Evolutionary conservation across 1,140 invertebrate species (phyloP).

Genomic region (Formica selysi): DNA sequence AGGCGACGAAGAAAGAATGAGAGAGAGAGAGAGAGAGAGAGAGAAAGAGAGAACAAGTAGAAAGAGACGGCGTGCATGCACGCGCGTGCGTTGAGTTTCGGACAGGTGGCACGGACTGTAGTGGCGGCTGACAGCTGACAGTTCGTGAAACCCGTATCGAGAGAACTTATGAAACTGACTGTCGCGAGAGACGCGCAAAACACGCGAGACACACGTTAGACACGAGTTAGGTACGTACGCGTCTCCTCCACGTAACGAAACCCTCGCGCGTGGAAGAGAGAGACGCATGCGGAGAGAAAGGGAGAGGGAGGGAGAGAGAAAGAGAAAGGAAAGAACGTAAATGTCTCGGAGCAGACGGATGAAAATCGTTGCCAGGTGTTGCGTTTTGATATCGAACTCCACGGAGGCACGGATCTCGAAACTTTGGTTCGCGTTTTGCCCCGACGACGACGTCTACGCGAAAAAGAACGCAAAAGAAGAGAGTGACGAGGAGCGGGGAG

Average conservation of each 20-base stretch:
- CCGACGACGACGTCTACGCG: conserved; percentile 18
- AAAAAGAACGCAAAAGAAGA: conserved; percentile 28
- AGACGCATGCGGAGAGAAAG: background rate
- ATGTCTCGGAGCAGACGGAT: background rate
- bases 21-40: conserved; percentile 1
- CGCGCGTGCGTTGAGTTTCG: conserved; percentile 46
- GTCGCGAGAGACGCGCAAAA: conserved; percentile 53
- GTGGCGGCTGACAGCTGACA: conserved; percentile 71
- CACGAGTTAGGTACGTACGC: conserved; percentile 40
- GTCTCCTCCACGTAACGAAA: background rate
- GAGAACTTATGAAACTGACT: conserved; percentile 38
- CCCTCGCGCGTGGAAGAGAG: conserved; percentile 30
- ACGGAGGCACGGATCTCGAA: conserved; percentile 7
- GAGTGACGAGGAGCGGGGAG: background rate
- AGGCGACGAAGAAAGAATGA: conserved; percentile 52
- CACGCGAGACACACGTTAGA: conserved; percentile 25
- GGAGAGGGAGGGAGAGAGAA: conserved; percentile 10
- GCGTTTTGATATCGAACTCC: background rate
- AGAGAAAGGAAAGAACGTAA: conserved; percentile 59
- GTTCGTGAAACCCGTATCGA: conserved; percentile 62
- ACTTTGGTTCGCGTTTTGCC: conserved; percentile 3
- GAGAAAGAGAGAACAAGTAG: background rate
- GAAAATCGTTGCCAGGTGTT: conserved; percentile 43
- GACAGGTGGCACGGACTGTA: conserved; percentile 64
- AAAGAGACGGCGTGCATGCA: conserved; percentile 59